phyloP scores from a whole-genome alignment of 2,888 invertebrate species.

The Chrysolina haemoptera region DNA sequence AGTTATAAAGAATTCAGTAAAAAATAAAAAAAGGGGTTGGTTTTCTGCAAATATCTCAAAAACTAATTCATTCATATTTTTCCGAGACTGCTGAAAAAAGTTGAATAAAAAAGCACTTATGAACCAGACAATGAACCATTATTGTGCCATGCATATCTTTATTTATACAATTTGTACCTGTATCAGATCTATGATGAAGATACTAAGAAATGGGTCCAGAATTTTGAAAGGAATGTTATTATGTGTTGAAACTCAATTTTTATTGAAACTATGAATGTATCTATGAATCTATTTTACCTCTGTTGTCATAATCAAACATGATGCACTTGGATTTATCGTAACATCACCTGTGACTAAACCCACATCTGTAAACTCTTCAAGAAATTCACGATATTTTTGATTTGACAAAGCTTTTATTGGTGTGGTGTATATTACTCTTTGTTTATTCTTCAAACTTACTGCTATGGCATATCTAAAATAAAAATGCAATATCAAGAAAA shows the following conservation, averaged over 20 bases:
- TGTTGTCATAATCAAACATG: slow-evolving; percentile 99
- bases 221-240: no score
- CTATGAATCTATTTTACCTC: slow-evolving; percentile 75
- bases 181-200: no score
- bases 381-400: slow-evolving; percentile 98
- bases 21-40: no score
- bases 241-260: background rate
- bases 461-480: slow-evolving; percentile 90
- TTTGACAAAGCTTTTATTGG: slow-evolving; percentile 99
- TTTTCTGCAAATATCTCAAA: no score
- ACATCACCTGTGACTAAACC: slow-evolving; percentile 99
- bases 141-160: no score
- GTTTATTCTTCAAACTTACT: slow-evolving; percentile 92
- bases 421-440: slow-evolving; percentile 99
- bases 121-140: no score
- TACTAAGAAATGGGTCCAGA: no score
- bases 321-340: slow-evolving; percentile 98
- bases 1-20: no score
- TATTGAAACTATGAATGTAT: background rate
- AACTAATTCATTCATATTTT: no score
- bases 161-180: no score
- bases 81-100: no score
- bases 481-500: background rate
- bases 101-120: no score
- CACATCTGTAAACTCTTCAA: slow-evolving; percentile 97